Base-by-base conservation (phyloP, 2,113 vertebrate species). In the Tetrao urogallus region DNA sequence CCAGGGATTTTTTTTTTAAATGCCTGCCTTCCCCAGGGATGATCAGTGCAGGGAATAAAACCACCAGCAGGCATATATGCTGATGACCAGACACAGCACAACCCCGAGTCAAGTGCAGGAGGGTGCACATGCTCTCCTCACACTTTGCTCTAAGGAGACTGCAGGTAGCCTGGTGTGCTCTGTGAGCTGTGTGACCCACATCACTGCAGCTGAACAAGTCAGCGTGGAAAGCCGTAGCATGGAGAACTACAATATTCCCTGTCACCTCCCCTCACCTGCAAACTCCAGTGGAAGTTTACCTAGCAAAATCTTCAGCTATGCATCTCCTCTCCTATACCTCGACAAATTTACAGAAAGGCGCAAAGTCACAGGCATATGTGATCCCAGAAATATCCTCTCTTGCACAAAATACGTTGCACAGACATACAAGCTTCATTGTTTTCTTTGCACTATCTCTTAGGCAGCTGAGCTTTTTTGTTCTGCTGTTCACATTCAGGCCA, bases 131-230 rank as follows among this genome's bases (percentile, higher is more conserved):
- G 45, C 25, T 69, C 60, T 58, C 8, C 54, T 30, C 42, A 28
- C 32, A n/a, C 48, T 85, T 78, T 45, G 15, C 54, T 70, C 20
- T 22, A 54, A 45, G n/a, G 79, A 8, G 54, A 27, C 38, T 40
- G 61, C 38, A 71, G 32, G 11, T 54, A 52, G 12, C 8, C 5
- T 48, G 28, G 56, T 54, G 69, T 82, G 34, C 65, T 88, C 84
- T 66, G 24, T 38, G 60, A 77, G 42, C 78, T 85, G 65, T 54
- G 5, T 60, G 69, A 78, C 76, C 48, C 60, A 36, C 13, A 52
- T 34, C 15, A 2, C 0, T 14, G 72, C 43, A 15, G 5, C n/a
- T 1, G 6, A 38, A 61, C 2, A 3, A 42, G 8, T 21, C 3
- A 2, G 11, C 20, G 42, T 8, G 19, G 63, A 77, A 65, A 45